Percentiles rank a stretch among this genome's conserved stretches.
phyloP scores from a whole-genome alignment of 2,113 vertebrate species.

The Sialia sialis region DNA sequence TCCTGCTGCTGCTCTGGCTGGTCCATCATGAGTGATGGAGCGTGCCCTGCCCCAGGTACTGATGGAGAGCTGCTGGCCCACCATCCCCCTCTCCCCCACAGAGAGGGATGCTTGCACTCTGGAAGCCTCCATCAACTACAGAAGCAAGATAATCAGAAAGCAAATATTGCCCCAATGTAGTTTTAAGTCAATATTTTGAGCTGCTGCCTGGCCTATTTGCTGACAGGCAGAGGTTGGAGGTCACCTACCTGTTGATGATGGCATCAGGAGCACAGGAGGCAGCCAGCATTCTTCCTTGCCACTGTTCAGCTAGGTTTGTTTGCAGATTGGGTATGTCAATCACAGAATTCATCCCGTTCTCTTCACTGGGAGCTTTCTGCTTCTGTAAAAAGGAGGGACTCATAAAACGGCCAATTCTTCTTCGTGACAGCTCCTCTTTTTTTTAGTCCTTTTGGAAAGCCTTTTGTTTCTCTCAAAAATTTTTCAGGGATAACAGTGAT shows the following conservation, averaged over 20 bases:
- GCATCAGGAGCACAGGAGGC: background rate
- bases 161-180: background rate
- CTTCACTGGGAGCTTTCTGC: background rate
- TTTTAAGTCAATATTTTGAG: slow-evolving; percentile 43
- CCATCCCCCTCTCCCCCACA: fast-evolving
- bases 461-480: background rate
- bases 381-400: background rate
- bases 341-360: background rate
- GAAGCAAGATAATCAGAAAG: background rate
- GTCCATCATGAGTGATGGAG: background rate
- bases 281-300: background rate
- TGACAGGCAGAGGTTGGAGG: background rate
- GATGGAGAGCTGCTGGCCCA: background rate
- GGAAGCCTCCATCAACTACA: background rate
- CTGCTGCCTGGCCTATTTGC: background rate
- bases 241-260: slow-evolving; percentile 30
- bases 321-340: background rate
- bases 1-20: background rate
- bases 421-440: background rate
- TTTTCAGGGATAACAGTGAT: background rate
- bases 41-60: background rate
- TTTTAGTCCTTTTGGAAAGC: background rate
- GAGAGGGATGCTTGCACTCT: background rate
- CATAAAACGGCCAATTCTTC: background rate
- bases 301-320: background rate